Evolutionary conservation across 2,113 vertebrate genomes (phyloP).

Genomic region (Peromyscus leucopus): DNA sequence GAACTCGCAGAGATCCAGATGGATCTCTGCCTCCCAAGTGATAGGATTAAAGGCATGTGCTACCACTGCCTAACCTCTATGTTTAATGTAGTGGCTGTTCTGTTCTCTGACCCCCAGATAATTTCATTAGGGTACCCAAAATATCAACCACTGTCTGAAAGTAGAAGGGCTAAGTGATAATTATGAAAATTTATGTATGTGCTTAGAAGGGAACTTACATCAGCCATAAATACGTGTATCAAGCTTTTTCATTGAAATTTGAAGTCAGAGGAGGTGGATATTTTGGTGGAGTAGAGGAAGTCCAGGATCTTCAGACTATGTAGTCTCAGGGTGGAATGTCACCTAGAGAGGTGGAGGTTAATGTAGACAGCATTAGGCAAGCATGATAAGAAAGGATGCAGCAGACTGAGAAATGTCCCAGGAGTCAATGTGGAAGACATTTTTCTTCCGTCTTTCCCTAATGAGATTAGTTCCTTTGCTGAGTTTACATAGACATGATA

Average conservation of each 20-base stretch:
- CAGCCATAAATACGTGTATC: not conserved
- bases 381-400: not conserved
- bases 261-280: not conserved
- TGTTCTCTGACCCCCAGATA: too few relatives aligned
- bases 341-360: not conserved
- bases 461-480: not conserved
- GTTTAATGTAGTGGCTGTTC: too few relatives aligned
- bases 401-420: not conserved
- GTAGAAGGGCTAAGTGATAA: conserved; percentile 10
- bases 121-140: too few relatives aligned
- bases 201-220: not conserved
- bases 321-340: not conserved
- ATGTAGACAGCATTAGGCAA: not conserved
- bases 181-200: conserved; percentile 7
- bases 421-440: not conserved
- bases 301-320: too few relatives aligned
- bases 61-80: too few relatives aligned
- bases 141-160: not conserved
- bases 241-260: not conserved
- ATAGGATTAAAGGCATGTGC: too few relatives aligned
- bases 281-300: not conserved
- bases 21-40: too few relatives aligned
- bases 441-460: not conserved
- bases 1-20: too few relatives aligned
- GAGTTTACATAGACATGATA: not conserved